Conservation (phyloP, 2,888 invertebrate species). For the Spodoptera exigua region DNA sequence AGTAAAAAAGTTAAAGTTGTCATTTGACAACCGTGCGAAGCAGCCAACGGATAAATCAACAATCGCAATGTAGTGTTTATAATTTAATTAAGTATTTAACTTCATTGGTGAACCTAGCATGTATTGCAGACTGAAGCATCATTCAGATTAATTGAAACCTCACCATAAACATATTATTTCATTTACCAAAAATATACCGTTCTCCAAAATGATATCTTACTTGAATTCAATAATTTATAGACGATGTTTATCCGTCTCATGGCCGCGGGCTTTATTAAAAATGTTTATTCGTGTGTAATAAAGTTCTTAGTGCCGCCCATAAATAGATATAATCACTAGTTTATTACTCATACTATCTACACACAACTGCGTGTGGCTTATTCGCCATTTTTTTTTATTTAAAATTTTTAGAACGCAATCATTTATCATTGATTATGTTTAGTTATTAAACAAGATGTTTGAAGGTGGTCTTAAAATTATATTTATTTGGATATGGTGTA, state of each 20-base stretch:
- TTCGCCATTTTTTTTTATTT: conserved; percentile 37
- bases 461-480: conserved; percentile 33
- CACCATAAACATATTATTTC: background rate
- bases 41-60: too few species aligned
- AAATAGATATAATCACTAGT: conserved; percentile 30
- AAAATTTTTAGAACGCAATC: conserved; percentile 13
- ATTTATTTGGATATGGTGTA: background rate
- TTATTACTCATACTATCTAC: conserved; percentile 15
- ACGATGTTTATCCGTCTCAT: conserved; percentile 20
- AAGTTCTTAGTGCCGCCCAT: conserved; percentile 38
- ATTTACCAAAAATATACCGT: conserved; percentile 12
- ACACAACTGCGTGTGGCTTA: conserved; percentile 33
- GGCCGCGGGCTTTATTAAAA: conserved; percentile 31
- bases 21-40: too few species aligned
- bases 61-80: too few species aligned
- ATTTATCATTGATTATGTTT: conserved; percentile 4
- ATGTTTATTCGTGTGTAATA: conserved; percentile 49
- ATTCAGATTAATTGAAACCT: too few species aligned
- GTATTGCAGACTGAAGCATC: too few species aligned
- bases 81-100: too few species aligned
- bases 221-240: conserved; percentile 38
- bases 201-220: conserved; percentile 42
- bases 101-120: too few species aligned
- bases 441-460: conserved; percentile 11
- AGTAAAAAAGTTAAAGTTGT: too few species aligned